Evolutionary conservation across 2,113 vertebrate genomes (phyloP), one percentile per base, ranked within the genome.

Genomic region (Cephalopholis sonnerati): DNA sequence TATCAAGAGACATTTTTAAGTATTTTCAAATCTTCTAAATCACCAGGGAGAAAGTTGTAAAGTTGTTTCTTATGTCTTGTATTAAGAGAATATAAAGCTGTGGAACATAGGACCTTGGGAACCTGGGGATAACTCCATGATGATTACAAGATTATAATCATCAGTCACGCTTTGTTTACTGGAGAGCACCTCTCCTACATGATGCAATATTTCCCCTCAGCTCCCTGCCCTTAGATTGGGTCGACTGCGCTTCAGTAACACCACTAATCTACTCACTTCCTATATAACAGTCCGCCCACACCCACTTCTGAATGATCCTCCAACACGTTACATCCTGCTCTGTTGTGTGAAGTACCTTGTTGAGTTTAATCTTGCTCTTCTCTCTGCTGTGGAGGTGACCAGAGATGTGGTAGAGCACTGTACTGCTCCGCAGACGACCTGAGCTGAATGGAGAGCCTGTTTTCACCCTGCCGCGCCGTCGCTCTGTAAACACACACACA

Each of bases 331-430:
- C 44, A 67, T 59, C 58, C 58, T 55, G 41, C 24, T 39, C 81
- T 5, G 3, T 36, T 27, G 22, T 77, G 53, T 63, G 63, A 50
- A 70, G 67, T 64, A 99, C 98, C 90, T 98, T 99, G 94, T 98
- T 99, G 92, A 99, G 96, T 94, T 99, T 99, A 93, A 99, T 93
- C 94, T 99, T 99, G 95, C 97, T 97, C 94, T 98, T 98, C 89
- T 99, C 96, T 93, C 96, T 95, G 95, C 95, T 97, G 95, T 99
- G 97, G 79, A 99, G 96, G 90, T 99, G 98, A 84, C 98, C 98
- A 51, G 98, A 99, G 92, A 99, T 98, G 91, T 99, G 97, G 95
- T 99, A 98, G 81, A 99, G 96, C 55, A 99, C 97, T 0, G 98
- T 96, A 85, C 97, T 96, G 82, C 98, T 97, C 62, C 97, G 92